Base-by-base conservation (phyloP, 64 coral and sea anemone species). In the Dendronephthya gigantea region DNA sequence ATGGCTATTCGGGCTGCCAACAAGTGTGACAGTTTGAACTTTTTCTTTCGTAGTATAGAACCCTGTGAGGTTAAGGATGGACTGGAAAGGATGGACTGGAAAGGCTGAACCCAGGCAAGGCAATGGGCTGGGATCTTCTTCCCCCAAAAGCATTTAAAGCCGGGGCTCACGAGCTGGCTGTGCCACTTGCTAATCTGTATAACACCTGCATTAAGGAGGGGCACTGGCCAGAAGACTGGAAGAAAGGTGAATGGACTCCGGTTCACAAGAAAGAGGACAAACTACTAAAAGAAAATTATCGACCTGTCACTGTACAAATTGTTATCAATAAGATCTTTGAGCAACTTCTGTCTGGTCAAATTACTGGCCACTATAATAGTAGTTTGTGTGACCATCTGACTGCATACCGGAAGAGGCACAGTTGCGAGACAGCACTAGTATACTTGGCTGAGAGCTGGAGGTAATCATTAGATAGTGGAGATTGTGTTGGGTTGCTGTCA, bases 101-200 rank as follows among this genome's bases (percentile, higher is more conserved):
- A 83, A 35, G 49, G 81, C 35, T 82, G n/a, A 82, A 82, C 19
- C 81, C 35, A 33, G 81, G 35, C 81, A 82, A 82, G 35, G 81
- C 81, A 23, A 82, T 82, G 81, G 81, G 81, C 27, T 83, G 82
- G 82, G 82, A 83, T n/a, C 34, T 36, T 30, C 40, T 83, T 49
- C 82, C 82, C 82, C 82, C 33, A 83, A 83, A 49, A 83, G 82
- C 82, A 83, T 49, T 83, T 45, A 83, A 83, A 83, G 40, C 82
- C 30, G 82, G 38, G 82, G 82, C 40, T 83, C 31, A 25, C 48
- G 82, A 83, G 48, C 49, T 83, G 82, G 39, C 82, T 36, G 27
- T 40, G 48, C 82, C 82, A 41, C 82, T 83, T 43, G 39, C 82
- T 15, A 25, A 43, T 83, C 82, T 83, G 82, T 45, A 45, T 45